Base-by-base conservation (phyloP, 1,140 invertebrate genomes). In the Ruditapes philippinarum region DNA sequence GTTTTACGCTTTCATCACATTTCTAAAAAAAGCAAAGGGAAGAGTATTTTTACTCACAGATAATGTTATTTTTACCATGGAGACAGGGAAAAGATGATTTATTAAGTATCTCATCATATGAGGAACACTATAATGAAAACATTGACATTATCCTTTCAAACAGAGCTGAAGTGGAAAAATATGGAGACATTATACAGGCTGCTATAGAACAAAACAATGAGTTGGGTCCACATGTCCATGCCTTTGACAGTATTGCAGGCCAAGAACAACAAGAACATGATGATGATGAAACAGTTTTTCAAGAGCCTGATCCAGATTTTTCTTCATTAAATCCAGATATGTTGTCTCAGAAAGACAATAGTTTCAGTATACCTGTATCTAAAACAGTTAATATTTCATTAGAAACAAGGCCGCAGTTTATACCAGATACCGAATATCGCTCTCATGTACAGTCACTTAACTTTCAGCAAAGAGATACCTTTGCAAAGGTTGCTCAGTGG, bases 51-150 rank as follows among this genome's bases (percentile, higher is more conserved):
- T 62, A 80, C 33, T 74, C 74, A 36, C 60, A 79, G n/a, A 33
- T 86, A 11, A 12, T 86, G 5, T 65, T 90, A 11, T 86, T 80
- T 22, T 25, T 68, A 11, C 83, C 89, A 57, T 86, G 89, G 89
- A 73, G 51, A 5, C 19, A 4, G 28, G 88, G 79, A 70, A n/a
- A 51, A 42, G 22, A 9, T 57, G 25, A 84, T 42, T 12, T 85
- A 9, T 40, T 54, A 38, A 65, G 36, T 33, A 14, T 28, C 19
- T 25, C 7, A 33, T 28, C 70, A 40, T 89, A 89, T 45, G 36
- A 84, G 42, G 1, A 25, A n/a, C 31, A 17, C 5, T 89, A 76
- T 68, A 25, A 79, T 78, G 19, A 78, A 38, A 88, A 51, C 5
- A 85, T 88, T 12, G 22, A 79, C 45, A n/a, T 1, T 31, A 83